These are phyloP conservation scores for Brachionus plicatilis DNA, from an alignment of 1,140 invertebrate genomes.

Conservation along the genomic window DNA sequence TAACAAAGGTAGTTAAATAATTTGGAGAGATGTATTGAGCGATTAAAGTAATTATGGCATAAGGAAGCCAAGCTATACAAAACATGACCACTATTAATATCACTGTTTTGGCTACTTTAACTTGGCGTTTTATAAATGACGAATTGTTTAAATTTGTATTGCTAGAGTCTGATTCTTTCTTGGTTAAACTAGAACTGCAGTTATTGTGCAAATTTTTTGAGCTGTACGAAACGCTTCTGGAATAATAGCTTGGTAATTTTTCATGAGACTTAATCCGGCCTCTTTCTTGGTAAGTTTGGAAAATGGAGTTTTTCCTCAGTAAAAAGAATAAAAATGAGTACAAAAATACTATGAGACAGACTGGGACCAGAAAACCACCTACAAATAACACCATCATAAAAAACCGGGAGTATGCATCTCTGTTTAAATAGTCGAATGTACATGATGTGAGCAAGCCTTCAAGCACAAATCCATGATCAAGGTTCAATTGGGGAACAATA, in stretches of 20 bases:
- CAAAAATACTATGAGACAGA: background rate
- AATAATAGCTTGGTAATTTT: background rate
- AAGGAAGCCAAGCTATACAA: constrained; percentile 30
- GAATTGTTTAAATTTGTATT: background rate
- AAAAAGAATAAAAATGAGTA: background rate
- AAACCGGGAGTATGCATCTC: background rate
- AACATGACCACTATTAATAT: background rate
- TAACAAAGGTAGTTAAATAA: background rate
- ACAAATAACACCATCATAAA: constrained; percentile 22
- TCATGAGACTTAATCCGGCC: background rate
- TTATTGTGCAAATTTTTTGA: background rate
- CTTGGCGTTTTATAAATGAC: background rate
- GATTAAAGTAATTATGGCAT: background rate
- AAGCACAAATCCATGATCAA: background rate
- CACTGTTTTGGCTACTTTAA: constrained; percentile 25
- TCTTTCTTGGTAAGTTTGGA: background rate
- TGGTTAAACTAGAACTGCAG: background rate
- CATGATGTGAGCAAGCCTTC: constrained; percentile 40
- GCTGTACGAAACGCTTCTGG: background rate
- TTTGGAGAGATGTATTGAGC: background rate
- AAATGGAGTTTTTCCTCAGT: background rate
- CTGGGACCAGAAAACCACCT: constrained; percentile 30
- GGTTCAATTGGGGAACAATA: background rate
- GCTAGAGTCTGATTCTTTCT: background rate
- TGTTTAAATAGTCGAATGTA: constrained; percentile 20